Evolutionary conservation across 2,113 vertebrate species (phyloP), one percentile per base, ranked within the genome.

Genomic region (Gasterosteus nipponicus): DNA sequence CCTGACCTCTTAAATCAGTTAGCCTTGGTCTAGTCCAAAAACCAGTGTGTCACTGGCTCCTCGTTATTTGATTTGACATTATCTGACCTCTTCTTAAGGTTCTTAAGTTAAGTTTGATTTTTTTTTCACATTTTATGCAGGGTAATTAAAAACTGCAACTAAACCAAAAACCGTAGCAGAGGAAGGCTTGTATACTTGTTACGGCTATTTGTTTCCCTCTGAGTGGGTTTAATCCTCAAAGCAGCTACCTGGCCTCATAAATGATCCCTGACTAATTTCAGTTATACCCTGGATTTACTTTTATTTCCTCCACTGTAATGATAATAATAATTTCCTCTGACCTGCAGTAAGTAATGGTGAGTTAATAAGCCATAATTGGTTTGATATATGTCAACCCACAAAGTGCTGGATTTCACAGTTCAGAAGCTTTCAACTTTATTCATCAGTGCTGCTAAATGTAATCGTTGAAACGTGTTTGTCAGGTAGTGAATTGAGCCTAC

Each of bases 291-390:
- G 18, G 54, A 46, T 9, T 54, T 47, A 1, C 41, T 57, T 41
- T 1, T 15, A 54, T 46, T 56, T 38, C 3, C 18, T 3, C 11
- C 46, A 44, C 57, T 49, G 11, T 59, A 18, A 26, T 61, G 0
- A 71, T 63, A 14, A 29, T 56, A 1, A 29, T 61, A 1, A 75
- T 63, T 66, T 49, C 39, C 16, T 44, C 44, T 35, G 15, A 47
- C 42, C 49, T 68, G 15, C 35, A n/a, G 39, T 35, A 29, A 63
- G 19, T 57, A 57, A 56, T 62, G 29, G 22, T 35, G 14, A 12
- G 1, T 73, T 62, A 69, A 62, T 68, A 62, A 54, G 42, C 56
- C 15, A 26, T 77, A 77, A 80, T 47, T 80, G 56, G 7, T 51
- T 77, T 73, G 64, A 1, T 66, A 54, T 64, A 69, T 19, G 11